Conservation (phyloP, 1,140 invertebrate genomes). For the Proales similis region DNA sequence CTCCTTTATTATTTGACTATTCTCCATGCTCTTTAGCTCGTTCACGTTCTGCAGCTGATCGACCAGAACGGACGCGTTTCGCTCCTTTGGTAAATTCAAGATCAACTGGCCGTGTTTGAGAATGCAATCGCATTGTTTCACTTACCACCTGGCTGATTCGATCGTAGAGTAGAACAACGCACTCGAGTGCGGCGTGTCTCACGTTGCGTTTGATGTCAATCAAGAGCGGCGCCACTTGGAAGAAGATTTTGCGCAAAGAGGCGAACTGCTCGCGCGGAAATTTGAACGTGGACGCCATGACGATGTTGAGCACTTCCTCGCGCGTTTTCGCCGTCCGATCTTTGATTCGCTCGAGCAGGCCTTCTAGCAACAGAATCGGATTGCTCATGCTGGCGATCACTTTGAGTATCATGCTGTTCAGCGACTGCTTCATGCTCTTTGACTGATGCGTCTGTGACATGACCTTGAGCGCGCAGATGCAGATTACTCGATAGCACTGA, state of each 20-base stretch:
- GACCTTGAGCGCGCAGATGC: slow-evolving; percentile 54
- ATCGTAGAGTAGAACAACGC: slow-evolving; percentile 68
- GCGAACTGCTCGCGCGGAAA: slow-evolving; percentile 75
- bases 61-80: slow-evolving; percentile 47
- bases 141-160: slow-evolving; percentile 53
- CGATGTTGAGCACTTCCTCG: slow-evolving; percentile 68
- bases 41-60: slow-evolving; percentile 40
- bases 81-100: slow-evolving; percentile 41
- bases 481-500: slow-evolving; percentile 47
- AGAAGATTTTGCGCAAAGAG: slow-evolving; percentile 57
- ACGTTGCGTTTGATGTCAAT: slow-evolving; percentile 66
- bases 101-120: slow-evolving; percentile 36
- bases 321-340: slow-evolving; percentile 64
- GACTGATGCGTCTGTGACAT: slow-evolving; percentile 59
- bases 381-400: slow-evolving; percentile 61
- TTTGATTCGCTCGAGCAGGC: slow-evolving; percentile 59
- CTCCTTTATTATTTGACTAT: slow-evolving; percentile 46
- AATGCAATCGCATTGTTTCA: slow-evolving; percentile 42
- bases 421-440: slow-evolving; percentile 51
- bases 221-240: slow-evolving; percentile 57
- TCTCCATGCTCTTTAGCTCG: slow-evolving; percentile 43
- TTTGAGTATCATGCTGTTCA: slow-evolving; percentile 58
- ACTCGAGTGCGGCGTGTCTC: slow-evolving; percentile 70
- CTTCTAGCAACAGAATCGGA: slow-evolving; percentile 60
- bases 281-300: slow-evolving; percentile 67